Conservation (phyloP, 1,140 invertebrate genomes). For the Drosophila quadrilineata region DNA sequence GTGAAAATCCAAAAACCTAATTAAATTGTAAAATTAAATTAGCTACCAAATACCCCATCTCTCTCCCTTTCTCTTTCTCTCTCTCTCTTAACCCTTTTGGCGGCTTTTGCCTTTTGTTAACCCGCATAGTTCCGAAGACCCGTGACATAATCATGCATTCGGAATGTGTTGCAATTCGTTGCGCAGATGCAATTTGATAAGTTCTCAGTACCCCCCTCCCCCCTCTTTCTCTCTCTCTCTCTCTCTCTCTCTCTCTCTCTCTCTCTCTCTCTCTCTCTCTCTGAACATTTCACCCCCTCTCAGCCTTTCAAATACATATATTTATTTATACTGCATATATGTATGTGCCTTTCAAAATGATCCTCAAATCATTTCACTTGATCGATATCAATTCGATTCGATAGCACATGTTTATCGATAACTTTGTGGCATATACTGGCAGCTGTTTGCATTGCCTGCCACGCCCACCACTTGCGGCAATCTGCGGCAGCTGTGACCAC, state of each 20-base stretch:
- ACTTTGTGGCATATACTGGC: neutral
- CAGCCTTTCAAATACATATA: too few species aligned
- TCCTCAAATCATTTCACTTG: too few species aligned
- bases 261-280: too few species aligned
- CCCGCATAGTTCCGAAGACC: slow-evolving; percentile 48
- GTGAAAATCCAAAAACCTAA: slow-evolving; percentile 66
- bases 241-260: too few species aligned
- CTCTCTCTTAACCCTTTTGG: slow-evolving; percentile 49
- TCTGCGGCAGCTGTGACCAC: slow-evolving; percentile 11
- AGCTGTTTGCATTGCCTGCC: neutral
- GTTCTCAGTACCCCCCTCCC: too few species aligned
- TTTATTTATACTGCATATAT: too few species aligned
- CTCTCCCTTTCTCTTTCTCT: neutral
- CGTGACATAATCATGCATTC: slow-evolving; percentile 59
- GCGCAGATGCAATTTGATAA: slow-evolving; percentile 45
- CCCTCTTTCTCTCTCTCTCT: too few species aligned
- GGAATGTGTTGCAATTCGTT: slow-evolving; percentile 46
- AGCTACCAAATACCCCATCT: slow-evolving; percentile 52
- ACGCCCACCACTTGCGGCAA: slow-evolving; percentile 4
- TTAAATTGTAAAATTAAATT: slow-evolving; percentile 75
- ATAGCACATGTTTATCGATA: too few species aligned
- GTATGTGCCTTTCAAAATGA: too few species aligned
- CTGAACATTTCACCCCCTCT: too few species aligned
- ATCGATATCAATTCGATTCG: too few species aligned
- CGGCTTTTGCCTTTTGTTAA: too few species aligned